Evolutionary conservation across 2,113 vertebrate species (phyloP).

Genomic region (Thalassarche chlororhynchos): DNA sequence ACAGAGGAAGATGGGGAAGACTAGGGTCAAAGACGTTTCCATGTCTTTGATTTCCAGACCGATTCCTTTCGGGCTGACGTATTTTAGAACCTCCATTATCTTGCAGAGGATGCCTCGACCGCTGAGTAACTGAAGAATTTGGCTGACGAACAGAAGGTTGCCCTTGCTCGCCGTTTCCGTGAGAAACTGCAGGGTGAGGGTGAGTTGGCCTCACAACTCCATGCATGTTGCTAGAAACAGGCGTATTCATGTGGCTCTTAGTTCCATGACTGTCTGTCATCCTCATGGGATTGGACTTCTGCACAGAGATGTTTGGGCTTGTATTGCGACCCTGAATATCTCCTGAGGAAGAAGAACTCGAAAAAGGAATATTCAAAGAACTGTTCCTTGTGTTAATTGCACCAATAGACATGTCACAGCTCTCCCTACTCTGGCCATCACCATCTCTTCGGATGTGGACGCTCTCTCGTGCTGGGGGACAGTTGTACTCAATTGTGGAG

Average conservation of each 20-base stretch:
- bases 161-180: conserved; percentile 87
- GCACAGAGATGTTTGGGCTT: conserved; percentile 88
- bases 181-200: conserved; percentile 85
- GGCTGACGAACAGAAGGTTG: conserved; percentile 83
- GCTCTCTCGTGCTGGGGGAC: conserved; percentile 78
- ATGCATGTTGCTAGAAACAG: conserved; percentile 90
- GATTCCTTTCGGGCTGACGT: conserved; percentile 86
- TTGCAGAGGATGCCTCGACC: conserved; percentile 87
- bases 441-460: conserved; percentile 79
- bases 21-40: conserved; percentile 91
- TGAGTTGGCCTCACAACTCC: conserved; percentile 85
- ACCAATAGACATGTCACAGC: conserved; percentile 81
- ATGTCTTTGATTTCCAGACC: conserved; percentile 87
- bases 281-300: conserved; percentile 89
- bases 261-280: conserved; percentile 85
- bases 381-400: conserved; percentile 78
- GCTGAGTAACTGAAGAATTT: conserved; percentile 84
- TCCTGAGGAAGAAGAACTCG: conserved; percentile 82
- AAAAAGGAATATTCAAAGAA: conserved; percentile 81
- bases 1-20: conserved; percentile 86
- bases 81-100: conserved; percentile 84
- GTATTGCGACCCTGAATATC: conserved; percentile 92
- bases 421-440: conserved; percentile 79
- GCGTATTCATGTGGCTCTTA: conserved; percentile 90
- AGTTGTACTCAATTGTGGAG: conserved; percentile 90